Conservation (phyloP, 2,888 invertebrate genomes). For the Brachyptera risi region DNA sequence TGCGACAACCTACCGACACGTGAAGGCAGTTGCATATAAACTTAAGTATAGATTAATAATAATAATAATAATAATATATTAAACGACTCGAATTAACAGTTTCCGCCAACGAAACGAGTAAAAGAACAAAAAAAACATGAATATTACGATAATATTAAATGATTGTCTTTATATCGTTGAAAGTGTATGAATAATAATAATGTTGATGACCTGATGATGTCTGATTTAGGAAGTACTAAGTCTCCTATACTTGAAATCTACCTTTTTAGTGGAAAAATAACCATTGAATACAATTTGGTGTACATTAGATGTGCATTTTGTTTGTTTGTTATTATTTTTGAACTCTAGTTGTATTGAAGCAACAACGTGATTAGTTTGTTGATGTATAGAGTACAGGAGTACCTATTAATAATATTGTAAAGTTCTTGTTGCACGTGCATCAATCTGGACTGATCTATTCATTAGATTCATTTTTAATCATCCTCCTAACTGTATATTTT, state of each 20-base stretch:
- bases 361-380: conserved; percentile 29
- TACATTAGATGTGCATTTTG: conserved; percentile 30
- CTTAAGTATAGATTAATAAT: no score
- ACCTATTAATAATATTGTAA: conserved; percentile 31
- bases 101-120: neutral
- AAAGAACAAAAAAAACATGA: neutral
- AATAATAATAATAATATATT: no score
- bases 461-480: conserved; percentile 32
- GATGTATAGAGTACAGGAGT: conserved; percentile 32
- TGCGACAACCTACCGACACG: no score
- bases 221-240: no score
- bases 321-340: no score
- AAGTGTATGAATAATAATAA: neutral
- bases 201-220: neutral
- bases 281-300: conserved; percentile 20
- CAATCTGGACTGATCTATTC: conserved; percentile 33
- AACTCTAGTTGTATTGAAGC: conserved; percentile 28
- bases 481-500: conserved; percentile 34
- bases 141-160: neutral
- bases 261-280: neutral
- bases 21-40: no score
- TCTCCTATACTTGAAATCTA: no score
- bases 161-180: neutral
- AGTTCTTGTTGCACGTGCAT: conserved; percentile 33
- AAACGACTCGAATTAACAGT: no score